These are phyloP conservation scores for Watersipora subatra DNA, from an alignment of 1,140 invertebrate species.

Conservation along the genomic window DNA sequence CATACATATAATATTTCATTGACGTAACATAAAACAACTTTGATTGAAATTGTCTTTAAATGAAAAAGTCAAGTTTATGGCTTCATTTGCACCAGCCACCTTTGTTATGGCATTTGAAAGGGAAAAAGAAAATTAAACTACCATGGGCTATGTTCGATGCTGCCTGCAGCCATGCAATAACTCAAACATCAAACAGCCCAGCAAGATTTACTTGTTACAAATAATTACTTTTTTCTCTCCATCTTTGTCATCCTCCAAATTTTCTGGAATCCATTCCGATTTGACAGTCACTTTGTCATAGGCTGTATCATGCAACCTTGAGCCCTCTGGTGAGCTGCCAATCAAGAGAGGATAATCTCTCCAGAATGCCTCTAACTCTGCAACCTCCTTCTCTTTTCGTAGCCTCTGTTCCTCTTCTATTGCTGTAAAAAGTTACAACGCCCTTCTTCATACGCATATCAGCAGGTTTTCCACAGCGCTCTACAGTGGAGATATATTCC, in stretches of 20 bases:
- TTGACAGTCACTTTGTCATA: conserved; percentile 31
- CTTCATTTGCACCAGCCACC: too few species aligned
- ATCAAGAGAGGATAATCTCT: conserved; percentile 25
- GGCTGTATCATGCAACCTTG: conserved; percentile 30
- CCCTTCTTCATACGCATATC: not conserved
- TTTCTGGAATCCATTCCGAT: conserved; percentile 21
- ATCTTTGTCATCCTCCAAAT: conserved; percentile 25
- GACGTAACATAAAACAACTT: too few species aligned
- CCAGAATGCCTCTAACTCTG: conserved; percentile 33
- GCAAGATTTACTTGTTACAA: too few species aligned
- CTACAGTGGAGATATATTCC: too few species aligned
- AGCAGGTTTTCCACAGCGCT: not conserved
- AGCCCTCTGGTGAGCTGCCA: conserved; percentile 21
- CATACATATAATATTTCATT: too few species aligned
- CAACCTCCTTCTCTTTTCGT: conserved; percentile 17
- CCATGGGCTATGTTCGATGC: too few species aligned
- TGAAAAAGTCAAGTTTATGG: too few species aligned
- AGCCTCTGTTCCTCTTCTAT: conserved; percentile 13
- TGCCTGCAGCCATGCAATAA: too few species aligned
- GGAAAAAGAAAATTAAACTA: too few species aligned
- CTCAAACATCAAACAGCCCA: too few species aligned
- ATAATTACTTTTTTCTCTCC: not conserved
- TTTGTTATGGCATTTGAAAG: too few species aligned
- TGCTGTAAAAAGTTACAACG: conserved; percentile 4
- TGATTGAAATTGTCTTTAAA: too few species aligned